Evolutionary conservation across 2,113 vertebrate genomes (phyloP).

Genomic region (Ammodytes marinus): DNA sequence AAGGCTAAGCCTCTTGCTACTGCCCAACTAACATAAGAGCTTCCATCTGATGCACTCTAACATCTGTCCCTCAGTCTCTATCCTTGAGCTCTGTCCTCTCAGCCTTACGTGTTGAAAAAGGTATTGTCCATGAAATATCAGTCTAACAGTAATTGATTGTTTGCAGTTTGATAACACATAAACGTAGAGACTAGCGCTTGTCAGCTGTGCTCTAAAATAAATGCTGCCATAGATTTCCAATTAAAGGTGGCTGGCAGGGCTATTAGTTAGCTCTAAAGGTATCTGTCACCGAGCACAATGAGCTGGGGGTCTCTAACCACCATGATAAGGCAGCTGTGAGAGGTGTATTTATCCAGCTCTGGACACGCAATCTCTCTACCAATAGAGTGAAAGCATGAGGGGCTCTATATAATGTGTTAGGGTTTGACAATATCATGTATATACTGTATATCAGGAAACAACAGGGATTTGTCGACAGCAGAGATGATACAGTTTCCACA

Average conservation of each 20-base stretch:
- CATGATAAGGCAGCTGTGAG: constrained; percentile 69
- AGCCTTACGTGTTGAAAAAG: constrained; percentile 74
- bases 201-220: constrained; percentile 81
- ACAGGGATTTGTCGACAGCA: constrained; percentile 8
- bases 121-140: constrained; percentile 74
- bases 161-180: constrained; percentile 78
- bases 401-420: constrained; percentile 10
- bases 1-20: neutral
- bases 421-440: neutral
- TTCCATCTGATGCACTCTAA: constrained; percentile 25
- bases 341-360: constrained; percentile 70
- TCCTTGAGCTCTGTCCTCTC: constrained; percentile 21
- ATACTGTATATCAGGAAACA: neutral
- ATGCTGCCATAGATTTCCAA: constrained; percentile 86
- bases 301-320: constrained; percentile 63
- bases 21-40: neutral
- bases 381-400: constrained; percentile 5
- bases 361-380: constrained; percentile 42
- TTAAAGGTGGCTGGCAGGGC: constrained; percentile 79
- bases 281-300: constrained; percentile 76
- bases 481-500: neutral
- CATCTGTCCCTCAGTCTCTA: constrained; percentile 32
- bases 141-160: constrained; percentile 74
- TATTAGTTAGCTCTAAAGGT: constrained; percentile 83
- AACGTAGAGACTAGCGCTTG: constrained; percentile 74